These are phyloP conservation scores for Phocoena phocoena DNA, from an alignment of 2,113 vertebrate genomes.

Conservation along the genomic window DNA sequence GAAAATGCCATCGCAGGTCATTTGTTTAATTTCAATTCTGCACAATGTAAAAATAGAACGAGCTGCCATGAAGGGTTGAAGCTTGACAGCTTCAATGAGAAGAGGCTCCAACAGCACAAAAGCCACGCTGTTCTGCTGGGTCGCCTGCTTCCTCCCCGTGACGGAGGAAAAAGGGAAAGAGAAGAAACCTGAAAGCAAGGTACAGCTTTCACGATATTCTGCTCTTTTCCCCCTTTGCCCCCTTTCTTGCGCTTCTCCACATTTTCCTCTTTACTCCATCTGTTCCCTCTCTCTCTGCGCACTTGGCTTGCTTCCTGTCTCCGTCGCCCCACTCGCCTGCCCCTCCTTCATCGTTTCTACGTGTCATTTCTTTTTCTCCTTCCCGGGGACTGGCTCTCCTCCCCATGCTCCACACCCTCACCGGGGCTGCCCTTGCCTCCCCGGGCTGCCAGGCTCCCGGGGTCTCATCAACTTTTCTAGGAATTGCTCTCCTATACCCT, in stretches of 20 bases:
- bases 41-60: constrained; percentile 77
- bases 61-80: constrained; percentile 38
- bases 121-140: not conserved
- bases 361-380: not conserved
- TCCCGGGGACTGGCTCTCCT: not conserved
- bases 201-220: not conserved
- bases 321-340: rapidly evolving
- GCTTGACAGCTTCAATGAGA: constrained; percentile 45
- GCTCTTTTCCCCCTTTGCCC: not conserved
- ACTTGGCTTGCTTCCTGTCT: not conserved
- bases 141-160: not conserved
- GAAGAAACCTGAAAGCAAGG: not conserved
- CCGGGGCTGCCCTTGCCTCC: not conserved
- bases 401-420: not conserved
- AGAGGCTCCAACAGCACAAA: constrained; percentile 35
- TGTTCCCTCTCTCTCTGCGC: not conserved
- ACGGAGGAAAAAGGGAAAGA: not conserved
- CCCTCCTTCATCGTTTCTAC: not conserved
- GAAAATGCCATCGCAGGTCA: constrained; percentile 46
- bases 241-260: not conserved
- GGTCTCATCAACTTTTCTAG: not conserved
- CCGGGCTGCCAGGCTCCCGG: not conserved
- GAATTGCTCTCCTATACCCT: not conserved
- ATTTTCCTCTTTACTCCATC: not conserved
- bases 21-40: constrained; percentile 61